Base-by-base conservation (phyloP, 2,888 invertebrate species). In the Ctena decussata region DNA sequence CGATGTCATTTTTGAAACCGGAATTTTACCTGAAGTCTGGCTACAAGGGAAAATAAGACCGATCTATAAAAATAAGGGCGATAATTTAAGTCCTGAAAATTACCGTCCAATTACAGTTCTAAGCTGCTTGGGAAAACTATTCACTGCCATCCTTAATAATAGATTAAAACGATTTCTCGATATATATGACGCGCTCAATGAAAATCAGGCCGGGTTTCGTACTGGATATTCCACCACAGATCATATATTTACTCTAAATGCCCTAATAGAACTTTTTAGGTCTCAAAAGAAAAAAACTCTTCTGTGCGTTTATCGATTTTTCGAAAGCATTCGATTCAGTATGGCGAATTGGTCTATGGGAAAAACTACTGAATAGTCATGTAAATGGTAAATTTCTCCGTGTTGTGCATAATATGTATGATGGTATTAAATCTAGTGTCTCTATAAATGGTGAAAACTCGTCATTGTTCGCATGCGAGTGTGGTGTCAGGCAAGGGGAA, bases 11-110 rank as follows among this genome's bases (percentile, higher is more conserved):
- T n/a, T n/a, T n/a, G n/a, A n/a, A n/a, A n/a, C n/a, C n/a, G n/a
- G n/a, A n/a, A 15, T 30, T 46, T 5, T 73, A 12, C 73, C 44
- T 46, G 46, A 73, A 46, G n/a, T 8, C 6, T 60, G 60, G 60
- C 18, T 60, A 60, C 8, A 12, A 8, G 60, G 60, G 11, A 60
- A 11, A 46, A 73, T 46, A 6, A 73, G n/a, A n/a, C 73, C 46
- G 11, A 46, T 73, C 39, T 73, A 24, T 27, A 73, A 73, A 46
- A 46, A 73, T 8, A 73, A 73, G 30, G 46, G 73, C 6, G 11
- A 18, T 44, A n/a, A 27, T 11, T 2, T 46, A 8, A 32, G 44
- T 12, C 73, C 73, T 15, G 24, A 21, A 35, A 73, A 73, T 27
- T 73, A 73, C 30, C 18, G 44, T 6, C 73, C 73, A 6, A 73